Evolutionary conservation across 1,140 invertebrate species (phyloP), one percentile per base, ranked within the genome.

Genomic region (Aricia agestis): DNA sequence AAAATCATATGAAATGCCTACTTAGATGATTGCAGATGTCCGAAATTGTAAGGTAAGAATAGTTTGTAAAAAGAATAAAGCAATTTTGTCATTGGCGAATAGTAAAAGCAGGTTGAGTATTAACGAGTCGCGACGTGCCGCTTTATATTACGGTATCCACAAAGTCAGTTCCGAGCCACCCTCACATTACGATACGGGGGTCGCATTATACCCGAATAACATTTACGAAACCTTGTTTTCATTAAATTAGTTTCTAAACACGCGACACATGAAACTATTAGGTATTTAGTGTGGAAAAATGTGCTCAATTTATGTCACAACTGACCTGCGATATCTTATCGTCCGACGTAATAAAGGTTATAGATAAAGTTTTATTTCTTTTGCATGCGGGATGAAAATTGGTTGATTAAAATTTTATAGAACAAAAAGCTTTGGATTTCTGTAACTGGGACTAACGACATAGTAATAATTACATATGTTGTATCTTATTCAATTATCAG

Each of bases 171-270:
- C 10, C 45, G 45, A 52, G 45, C 45, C 45, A 15, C 11, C 45
- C 45, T 52, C 45, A 15, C 45, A 52, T 52, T 52, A 52, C 45
- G 45, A 52, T 52, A 52, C 45, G 11, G 45, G 45, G 45, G 45
- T 52, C 45, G 45, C 79, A 74, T 79, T 83, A 83, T 82, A 83
- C 79, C 81, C 80, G 78, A 86, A 88, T 83, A 86, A 80, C 78
- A 78, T 85, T 84, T 84, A 87, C 82, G 83, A 86, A 85, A 83
- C 78, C 83, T 78, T 86, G 81, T 86, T 88, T 86, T 84, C 82
- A 86, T 89, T 85, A 87, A 89, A 87, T 89, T 88, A 86, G 83
- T 84, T 81, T 73, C 68, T 73, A 78, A 67, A 76, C 84, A 89
- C 86, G 85, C 85, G 82, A 87, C 79, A 77, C 82, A 82, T 82